Base-by-base conservation (phyloP, 2,113 vertebrate genomes). In the Campylomormyrus tamandua region DNA sequence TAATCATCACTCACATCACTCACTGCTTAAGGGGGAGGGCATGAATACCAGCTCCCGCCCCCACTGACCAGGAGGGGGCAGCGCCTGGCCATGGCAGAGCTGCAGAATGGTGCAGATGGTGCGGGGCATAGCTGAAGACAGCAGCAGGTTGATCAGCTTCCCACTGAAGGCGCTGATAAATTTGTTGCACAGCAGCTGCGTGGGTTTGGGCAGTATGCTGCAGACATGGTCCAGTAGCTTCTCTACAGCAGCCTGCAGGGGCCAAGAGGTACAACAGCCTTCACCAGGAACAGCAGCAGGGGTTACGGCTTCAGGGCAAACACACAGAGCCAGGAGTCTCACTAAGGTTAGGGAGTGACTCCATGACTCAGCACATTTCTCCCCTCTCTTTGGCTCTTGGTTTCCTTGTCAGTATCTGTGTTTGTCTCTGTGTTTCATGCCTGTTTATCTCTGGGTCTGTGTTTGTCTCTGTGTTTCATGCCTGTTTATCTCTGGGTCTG, bases 21-120 rank as follows among this genome's bases (percentile, higher is more conserved):
- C 50, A 42, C 52, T 39, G 56, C 15, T 66, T 11, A 42, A 27
- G 24, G 31, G 45, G 9, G 45, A 7, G 42, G n/a, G 9, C 17
- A 7, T 46, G 74, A 46, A 15, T 9, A 39, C 21, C 19, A 17
- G 15, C 35, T 10, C 21, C 19, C 50, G 46, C 39, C 10, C 21
- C 19, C 3, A 93, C 96, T 95, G 39, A 96, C 94, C 94, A 31
- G 62, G 46, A 2, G 0, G 2, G 0, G 0, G 0, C 0, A 0
- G 2, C 0, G 91, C 92, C 42, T 90, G 90, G 0, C 31, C 39
- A 48, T 91, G 89, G 4, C 98, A 98, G 87, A 94, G 35, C 31
- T 93, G 93, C 31, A 98, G 21, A 4, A 97, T 93, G 24, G 92
- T 90, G 0, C 98, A 99, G 91, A 98, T 93, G 92, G 96, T 87